phyloP scores from a whole-genome alignment of 1,140 invertebrate genomes.

The Latrodectus geometricus region DNA sequence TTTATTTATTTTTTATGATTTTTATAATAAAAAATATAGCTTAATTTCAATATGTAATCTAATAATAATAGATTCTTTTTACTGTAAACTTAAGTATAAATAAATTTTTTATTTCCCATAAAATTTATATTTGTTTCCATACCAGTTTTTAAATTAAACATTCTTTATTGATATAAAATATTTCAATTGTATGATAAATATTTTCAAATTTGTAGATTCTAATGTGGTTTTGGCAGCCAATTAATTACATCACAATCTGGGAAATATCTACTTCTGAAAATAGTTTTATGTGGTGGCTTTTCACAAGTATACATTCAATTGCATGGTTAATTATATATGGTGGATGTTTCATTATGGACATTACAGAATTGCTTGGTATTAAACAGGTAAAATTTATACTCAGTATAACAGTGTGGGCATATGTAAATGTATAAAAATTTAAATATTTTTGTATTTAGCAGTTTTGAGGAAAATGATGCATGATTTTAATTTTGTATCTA shows the following conservation, averaged over 20 bases:
- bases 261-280: slow-evolving; percentile 53
- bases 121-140: no score
- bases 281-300: slow-evolving; percentile 61
- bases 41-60: background rate
- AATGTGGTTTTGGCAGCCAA: slow-evolving; percentile 63
- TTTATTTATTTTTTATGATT: no score
- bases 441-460: background rate
- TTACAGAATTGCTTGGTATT: slow-evolving; percentile 64
- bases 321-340: slow-evolving; percentile 64
- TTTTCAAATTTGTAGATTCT: slow-evolving; percentile 52
- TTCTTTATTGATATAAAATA: background rate
- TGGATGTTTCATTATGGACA: slow-evolving; percentile 62
- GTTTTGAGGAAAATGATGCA: no score
- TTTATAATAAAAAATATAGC: background rate
- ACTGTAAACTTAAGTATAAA: background rate
- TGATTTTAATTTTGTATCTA: no score
- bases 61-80: background rate
- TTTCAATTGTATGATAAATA: background rate
- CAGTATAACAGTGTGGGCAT: background rate
- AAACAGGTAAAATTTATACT: slow-evolving; percentile 63
- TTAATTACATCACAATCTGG: slow-evolving; percentile 59
- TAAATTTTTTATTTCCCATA: background rate
- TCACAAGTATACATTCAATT: slow-evolving; percentile 62
- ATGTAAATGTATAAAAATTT: background rate
- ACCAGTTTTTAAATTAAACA: background rate